Evolutionary conservation across 2,113 vertebrate species (phyloP), one percentile per base, ranked within the genome.

Genomic region (Megaleporinus macrocephalus): DNA sequence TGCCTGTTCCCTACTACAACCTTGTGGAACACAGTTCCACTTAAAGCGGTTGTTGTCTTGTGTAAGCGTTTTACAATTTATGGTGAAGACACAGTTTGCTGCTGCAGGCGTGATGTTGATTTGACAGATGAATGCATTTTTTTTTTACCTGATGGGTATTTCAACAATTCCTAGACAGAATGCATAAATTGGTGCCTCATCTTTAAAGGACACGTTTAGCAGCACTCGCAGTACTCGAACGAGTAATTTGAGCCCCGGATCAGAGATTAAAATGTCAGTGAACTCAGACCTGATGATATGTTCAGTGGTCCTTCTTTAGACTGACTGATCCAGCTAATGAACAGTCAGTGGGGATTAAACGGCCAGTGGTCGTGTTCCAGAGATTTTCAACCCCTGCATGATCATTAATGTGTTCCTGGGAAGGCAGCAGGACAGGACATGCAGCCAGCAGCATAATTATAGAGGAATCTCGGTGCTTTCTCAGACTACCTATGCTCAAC

Each of bases 391-490:
- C 7, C 9, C 26, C 66, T 47, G 63, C 57, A 22, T 62, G 55
- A 47, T 55, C 27, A 66, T 41, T 57, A 16, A 69, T 62, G 74
- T 68, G 75, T 62, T 73, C 6, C 13, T 57, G 30, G 79, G 76
- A 65, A 51, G 51, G 24, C 24, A 79, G 72, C 84, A 85, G 65
- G 84, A 74, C 57, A 33, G 22, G 71, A 82, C 84, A 65, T 14
- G 84, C 57, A 59, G 41, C 5, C 26, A 30, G 57, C 4, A 61
- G n/a, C 65, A 74, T 76, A 72, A 74, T 72, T 71, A 74, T 33
- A 16, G 53, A 83, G 80, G 84, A 85, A 85, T 83, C 72, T 76
- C 36, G 76, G 30, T 66, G 68, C 27, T 18, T 62, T 62, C 55
- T 80, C 69, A 80, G 71, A 30, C 78, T 33, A 36, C 36, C 69